These are phyloP conservation scores for Cremastinae sp. DNA, from an alignment of 2,888 invertebrate genomes.

Conservation along the genomic window DNA sequence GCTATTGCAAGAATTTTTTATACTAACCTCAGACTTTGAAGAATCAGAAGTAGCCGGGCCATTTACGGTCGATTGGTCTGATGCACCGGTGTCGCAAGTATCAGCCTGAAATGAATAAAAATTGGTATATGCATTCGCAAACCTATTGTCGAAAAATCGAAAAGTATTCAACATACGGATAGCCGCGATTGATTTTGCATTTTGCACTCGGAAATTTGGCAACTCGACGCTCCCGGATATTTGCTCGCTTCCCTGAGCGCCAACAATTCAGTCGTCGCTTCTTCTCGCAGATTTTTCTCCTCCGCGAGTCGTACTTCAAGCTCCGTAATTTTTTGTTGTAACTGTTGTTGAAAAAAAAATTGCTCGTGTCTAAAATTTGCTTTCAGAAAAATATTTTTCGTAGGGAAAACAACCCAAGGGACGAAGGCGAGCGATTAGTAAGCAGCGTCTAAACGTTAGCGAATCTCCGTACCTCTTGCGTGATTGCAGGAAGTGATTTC, in stretches of 20 bases:
- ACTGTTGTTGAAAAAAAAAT: constrained; percentile 71
- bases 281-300: constrained; percentile 69
- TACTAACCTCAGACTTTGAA: constrained; percentile 77
- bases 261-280: constrained; percentile 69
- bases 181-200: constrained; percentile 73
- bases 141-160: too few species aligned
- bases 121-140: constrained; percentile 1
- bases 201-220: constrained; percentile 66
- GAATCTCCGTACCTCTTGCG: constrained; percentile 83
- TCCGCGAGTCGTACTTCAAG: constrained; percentile 81
- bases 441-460: constrained; percentile 36
- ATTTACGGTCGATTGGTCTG: constrained; percentile 74
- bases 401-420: constrained; percentile 7
- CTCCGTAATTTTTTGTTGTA: constrained; percentile 82
- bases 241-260: constrained; percentile 76
- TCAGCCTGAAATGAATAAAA: constrained; percentile 67
- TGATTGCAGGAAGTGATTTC: constrained; percentile 85
- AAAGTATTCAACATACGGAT: constrained; percentile 67
- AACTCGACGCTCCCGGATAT: constrained; percentile 66
- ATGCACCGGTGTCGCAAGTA: constrained; percentile 70
- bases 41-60: constrained; percentile 75
- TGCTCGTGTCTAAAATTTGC: not conserved
- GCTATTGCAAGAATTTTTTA: constrained; percentile 36
- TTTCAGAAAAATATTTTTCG: not conserved
- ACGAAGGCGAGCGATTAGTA: constrained; percentile 23